These are phyloP conservation scores for Helarctos malayanus DNA, from an alignment of 2,797 vertebrate genomes.

Conservation along the genomic window DNA sequence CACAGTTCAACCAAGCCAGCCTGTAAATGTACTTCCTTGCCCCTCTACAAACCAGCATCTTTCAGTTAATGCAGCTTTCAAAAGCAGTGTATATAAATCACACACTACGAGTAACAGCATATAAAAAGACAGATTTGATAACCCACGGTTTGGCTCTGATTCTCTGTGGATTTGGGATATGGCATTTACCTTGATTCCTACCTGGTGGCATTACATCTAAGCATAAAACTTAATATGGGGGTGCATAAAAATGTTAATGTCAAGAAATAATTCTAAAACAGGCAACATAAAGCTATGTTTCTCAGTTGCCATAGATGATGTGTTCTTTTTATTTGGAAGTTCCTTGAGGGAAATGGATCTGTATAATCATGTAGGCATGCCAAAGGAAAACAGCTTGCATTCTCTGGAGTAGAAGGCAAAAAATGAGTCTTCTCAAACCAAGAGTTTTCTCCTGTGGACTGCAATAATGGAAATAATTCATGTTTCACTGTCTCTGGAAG, in stretches of 20 bases:
- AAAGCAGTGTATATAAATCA: slow-evolving; percentile 79
- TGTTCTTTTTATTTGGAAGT: slow-evolving; percentile 73
- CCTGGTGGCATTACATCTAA: slow-evolving; percentile 65
- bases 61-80: slow-evolving; percentile 70
- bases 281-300: slow-evolving; percentile 77
- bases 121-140: slow-evolving; percentile 79
- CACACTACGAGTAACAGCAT: slow-evolving; percentile 64
- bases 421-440: slow-evolving; percentile 49
- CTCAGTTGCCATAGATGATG: slow-evolving; percentile 74
- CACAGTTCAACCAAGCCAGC: slow-evolving; percentile 68
- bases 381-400: not conserved
- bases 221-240: slow-evolving; percentile 87
- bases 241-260: slow-evolving; percentile 87
- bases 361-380: not conserved
- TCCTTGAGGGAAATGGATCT: slow-evolving; percentile 58
- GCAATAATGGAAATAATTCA: slow-evolving; percentile 62
- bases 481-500: not conserved
- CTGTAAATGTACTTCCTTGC: slow-evolving; percentile 18
- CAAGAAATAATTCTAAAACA: slow-evolving; percentile 87
- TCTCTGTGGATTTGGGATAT: slow-evolving; percentile 69
- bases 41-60: slow-evolving; percentile 61
- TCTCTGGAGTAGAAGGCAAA: slow-evolving; percentile 56
- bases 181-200: slow-evolving; percentile 80
- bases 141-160: slow-evolving; percentile 27
- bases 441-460: slow-evolving; percentile 64